Evolutionary conservation across 2,888 invertebrate genomes (phyloP), one percentile per base, ranked within the genome.

Genomic region (Amphimallon solstitiale): DNA sequence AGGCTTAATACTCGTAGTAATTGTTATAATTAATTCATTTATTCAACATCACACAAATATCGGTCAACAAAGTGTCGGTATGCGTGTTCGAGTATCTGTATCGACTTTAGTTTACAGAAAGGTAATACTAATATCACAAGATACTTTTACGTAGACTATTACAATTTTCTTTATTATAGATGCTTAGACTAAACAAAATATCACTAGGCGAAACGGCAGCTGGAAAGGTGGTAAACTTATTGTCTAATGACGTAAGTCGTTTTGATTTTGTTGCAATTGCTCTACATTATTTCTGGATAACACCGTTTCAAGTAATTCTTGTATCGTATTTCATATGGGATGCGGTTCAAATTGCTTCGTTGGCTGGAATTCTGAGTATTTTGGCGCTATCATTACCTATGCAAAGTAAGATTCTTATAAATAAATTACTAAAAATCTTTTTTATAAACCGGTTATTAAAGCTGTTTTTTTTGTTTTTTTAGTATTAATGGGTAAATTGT

Each of bases 181-280:
- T 90, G 1, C 79, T 91, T 61, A 83, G 84, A 67, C 79, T 92
- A 38, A 90, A 88, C 74, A 87, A 86, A 75, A 85, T 85, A 4
- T 90, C 95, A 0, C 79, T 95, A 43, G 90, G 91, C 0, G 88
- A 93, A 76, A 94, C 95, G 0, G 91, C 94, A 81, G 79, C 91
- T 73, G 94, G 94, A 0, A 90, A 93, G 80, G 89, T 95, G 71
- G 89, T 94, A 51, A 94, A 94, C 79, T 80, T 94, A 60, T 85
- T 95, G 82, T 92, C 94, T 0, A 94, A 94, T 75, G 95, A 95
- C 77, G 92, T 94, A 1, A 89, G 88, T 73, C 86, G 93, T 67
- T 93, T 94, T 78, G 94, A 94, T 77, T 80, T 89, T 79, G 87
- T 89, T 14, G 85, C 89, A 19, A 72, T 89, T 37, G 87, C 88